Conservation (phyloP, 2,888 invertebrate species). For the Clivina fossor region DNA sequence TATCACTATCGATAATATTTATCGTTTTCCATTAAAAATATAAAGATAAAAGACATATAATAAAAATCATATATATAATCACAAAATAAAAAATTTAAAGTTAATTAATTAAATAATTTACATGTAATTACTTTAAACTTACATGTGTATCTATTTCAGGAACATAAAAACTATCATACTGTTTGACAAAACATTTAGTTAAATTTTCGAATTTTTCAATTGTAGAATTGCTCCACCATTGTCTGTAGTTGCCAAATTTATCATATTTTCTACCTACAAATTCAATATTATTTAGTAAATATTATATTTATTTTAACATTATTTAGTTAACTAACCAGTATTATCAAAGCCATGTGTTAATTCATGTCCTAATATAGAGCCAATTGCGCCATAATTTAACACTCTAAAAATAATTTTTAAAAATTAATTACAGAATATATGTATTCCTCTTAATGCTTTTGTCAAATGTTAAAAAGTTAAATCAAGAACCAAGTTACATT, state of each 20-base stretch:
- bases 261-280: constrained; percentile 77
- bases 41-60: neutral
- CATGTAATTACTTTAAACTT: constrained; percentile 44
- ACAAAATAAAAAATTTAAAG: constrained; percentile 14
- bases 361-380: constrained; percentile 77
- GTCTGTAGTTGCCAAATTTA: constrained; percentile 78
- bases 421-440: neutral
- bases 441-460: no score
- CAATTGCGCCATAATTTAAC: constrained; percentile 80
- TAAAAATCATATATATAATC: neutral
- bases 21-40: neutral
- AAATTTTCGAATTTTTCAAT: constrained; percentile 73
- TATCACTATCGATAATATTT: neutral
- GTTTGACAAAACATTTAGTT: constrained; percentile 81
- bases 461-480: no score
- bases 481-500: no score
- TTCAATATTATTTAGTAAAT: constrained; percentile 3
- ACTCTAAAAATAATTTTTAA: constrained; percentile 58
- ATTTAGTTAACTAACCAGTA: constrained; percentile 48
- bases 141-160: constrained; percentile 65
- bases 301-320: constrained; percentile 4
- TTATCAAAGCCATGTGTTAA: constrained; percentile 63
- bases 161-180: constrained; percentile 72
- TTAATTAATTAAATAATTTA: constrained; percentile 4
- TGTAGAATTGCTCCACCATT: constrained; percentile 87